Conservation (phyloP, 2,113 vertebrate species). For the western clawed frog (Xenopus tropicalis) region DNA sequence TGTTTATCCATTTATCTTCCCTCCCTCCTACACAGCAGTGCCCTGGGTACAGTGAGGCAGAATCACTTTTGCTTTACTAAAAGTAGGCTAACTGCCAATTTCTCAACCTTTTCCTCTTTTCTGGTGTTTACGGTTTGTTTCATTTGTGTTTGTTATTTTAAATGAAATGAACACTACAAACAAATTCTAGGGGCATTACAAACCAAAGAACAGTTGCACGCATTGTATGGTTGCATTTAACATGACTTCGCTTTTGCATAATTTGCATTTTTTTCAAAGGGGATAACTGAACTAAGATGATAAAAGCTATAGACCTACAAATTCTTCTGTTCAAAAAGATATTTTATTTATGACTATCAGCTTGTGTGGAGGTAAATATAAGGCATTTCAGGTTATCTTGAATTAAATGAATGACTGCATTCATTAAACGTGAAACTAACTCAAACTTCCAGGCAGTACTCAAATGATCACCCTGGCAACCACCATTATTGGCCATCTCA, state of each 20-base stretch:
- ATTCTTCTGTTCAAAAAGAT: too few relatives aligned
- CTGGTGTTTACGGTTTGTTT: constrained; percentile 52
- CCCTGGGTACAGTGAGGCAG: constrained; percentile 45
- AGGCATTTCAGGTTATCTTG: too few relatives aligned
- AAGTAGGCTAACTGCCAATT: constrained; percentile 54
- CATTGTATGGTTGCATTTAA: constrained; percentile 39
- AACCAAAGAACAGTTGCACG: constrained; percentile 36
- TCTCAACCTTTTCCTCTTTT: constrained; percentile 50
- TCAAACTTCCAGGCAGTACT: too few relatives aligned
- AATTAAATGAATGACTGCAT: too few relatives aligned
- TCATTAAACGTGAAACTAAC: too few relatives aligned
- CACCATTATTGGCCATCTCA: too few relatives aligned
- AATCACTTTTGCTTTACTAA: constrained; percentile 50
- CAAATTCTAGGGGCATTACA: constrained; percentile 33
- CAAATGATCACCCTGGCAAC: too few relatives aligned
- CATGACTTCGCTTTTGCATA: constrained; percentile 26
- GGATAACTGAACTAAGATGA: too few relatives aligned
- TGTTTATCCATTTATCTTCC: constrained; percentile 51
- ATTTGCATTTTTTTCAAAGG: neutral
- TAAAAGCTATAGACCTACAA: too few relatives aligned
- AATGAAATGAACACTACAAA: constrained; percentile 10
- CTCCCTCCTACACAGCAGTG: constrained; percentile 50
- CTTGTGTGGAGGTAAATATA: too few relatives aligned
- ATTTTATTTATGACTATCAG: too few relatives aligned
- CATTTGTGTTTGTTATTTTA: constrained; percentile 54